Conservation (phyloP, 2,888 invertebrate genomes). For the Lochmaea crataegi region DNA sequence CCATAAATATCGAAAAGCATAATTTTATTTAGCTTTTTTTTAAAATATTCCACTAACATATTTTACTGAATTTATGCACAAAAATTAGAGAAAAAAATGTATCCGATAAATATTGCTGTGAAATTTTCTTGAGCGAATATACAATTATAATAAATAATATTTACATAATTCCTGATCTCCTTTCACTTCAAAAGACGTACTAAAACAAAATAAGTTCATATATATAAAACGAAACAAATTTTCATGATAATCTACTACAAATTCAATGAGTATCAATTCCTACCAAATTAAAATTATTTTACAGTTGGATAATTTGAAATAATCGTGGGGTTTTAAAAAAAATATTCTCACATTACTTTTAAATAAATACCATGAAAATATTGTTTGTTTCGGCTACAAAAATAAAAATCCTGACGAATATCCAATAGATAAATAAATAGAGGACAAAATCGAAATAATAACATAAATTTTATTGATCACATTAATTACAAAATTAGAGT, state of each 20-base stretch:
- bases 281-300: too few relatives aligned
- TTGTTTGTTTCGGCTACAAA: constrained; percentile 26
- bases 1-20: neutral
- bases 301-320: neutral
- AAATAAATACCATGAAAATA: constrained; percentile 19
- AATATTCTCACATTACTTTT: neutral
- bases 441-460: constrained; percentile 41
- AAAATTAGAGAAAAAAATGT: constrained; percentile 6
- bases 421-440: constrained; percentile 36
- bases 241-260: constrained; percentile 10
- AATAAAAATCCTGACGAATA: constrained; percentile 33
- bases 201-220: constrained; percentile 33
- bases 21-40: neutral
- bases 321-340: neutral
- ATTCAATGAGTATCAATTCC: neutral
- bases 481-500: constrained; percentile 58
- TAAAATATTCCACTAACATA: constrained; percentile 4
- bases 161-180: constrained; percentile 41
- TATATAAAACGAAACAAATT: constrained; percentile 31
- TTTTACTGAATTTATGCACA: constrained; percentile 5
- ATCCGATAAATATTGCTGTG: constrained; percentile 20
- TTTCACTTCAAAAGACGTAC: constrained; percentile 28
- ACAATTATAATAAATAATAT: constrained; percentile 48
- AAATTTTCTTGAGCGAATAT: constrained; percentile 24
- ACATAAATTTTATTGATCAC: constrained; percentile 59